These are phyloP conservation scores for Mungos mungo DNA, from an alignment of 2,113 vertebrate species.

Conservation along the genomic window DNA sequence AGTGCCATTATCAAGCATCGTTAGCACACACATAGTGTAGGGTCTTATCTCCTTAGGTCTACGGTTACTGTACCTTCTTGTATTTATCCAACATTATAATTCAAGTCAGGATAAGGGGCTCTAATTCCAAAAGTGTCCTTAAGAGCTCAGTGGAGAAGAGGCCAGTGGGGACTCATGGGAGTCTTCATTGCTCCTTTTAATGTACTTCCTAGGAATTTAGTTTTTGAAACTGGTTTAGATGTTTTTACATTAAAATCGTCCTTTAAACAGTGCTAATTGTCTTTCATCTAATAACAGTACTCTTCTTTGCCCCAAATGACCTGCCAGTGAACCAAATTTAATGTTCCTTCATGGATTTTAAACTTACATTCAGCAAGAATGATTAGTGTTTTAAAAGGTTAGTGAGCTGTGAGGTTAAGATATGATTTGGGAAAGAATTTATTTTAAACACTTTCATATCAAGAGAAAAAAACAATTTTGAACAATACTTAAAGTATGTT, in stretches of 20 bases:
- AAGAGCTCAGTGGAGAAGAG: background rate
- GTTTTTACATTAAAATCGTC: background rate
- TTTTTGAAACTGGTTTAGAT: slow-evolving; percentile 3
- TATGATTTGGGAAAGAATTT: slow-evolving; percentile 45
- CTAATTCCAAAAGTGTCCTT: background rate
- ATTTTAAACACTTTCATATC: background rate
- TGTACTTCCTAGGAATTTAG: background rate
- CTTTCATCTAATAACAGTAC: background rate
- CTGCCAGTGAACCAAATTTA: background rate
- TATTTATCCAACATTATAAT: background rate
- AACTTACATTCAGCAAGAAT: slow-evolving; percentile 8
- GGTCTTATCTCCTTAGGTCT: background rate
- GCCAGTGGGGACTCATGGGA: rapidly evolving
- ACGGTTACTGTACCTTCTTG: background rate
- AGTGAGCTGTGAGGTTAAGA: slow-evolving; percentile 6
- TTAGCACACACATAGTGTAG: background rate
- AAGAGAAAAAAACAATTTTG: slow-evolving; percentile 23
- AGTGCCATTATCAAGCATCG: background rate
- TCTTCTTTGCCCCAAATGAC: background rate
- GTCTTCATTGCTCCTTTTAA: background rate
- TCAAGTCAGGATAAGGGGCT: rapidly evolving
- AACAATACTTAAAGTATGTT: slow-evolving; percentile 25
- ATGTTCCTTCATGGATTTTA: background rate
- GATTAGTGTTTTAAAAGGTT: slow-evolving; percentile 34
- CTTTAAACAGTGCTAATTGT: slow-evolving; percentile 32